Percentiles rank a stretch among this genome's conserved stretches.
These are phyloP conservation scores for Rhinoraja longicauda DNA, from an alignment of 2,797 vertebrate genomes.

Conservation along the genomic window DNA sequence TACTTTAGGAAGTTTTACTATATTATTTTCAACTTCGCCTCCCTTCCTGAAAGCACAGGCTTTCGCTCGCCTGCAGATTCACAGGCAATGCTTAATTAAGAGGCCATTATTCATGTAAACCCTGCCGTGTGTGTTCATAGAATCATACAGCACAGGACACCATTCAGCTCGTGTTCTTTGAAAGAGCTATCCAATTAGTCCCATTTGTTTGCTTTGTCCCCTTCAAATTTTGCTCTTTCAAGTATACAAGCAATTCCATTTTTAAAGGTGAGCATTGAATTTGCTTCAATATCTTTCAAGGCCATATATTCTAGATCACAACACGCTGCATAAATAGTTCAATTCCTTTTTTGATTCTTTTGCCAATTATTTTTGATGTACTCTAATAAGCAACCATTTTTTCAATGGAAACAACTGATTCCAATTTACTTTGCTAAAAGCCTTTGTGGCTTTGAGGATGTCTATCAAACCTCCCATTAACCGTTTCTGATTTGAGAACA, in stretches of 20 bases:
- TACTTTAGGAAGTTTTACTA: neutral
- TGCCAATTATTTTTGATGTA: neutral
- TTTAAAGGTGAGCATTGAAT: neutral
- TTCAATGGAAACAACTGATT: neutral
- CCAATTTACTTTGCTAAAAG: neutral
- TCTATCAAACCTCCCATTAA: neutral
- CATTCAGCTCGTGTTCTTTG: neutral
- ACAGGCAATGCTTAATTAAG: neutral
- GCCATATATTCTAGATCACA: neutral
- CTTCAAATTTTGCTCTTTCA: neutral
- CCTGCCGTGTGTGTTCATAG: neutral
- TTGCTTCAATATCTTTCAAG: neutral
- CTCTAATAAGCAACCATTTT: neutral
- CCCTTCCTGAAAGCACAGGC: neutral
- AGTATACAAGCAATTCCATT: neutral
- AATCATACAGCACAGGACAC: neutral
- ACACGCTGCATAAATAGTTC: neutral
- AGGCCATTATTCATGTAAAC: neutral
- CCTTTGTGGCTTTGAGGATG: neutral
- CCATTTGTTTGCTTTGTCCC: neutral
- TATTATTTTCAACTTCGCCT: neutral
- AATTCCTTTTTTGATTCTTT: neutral
- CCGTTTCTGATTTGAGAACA: neutral
- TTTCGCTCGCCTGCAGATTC: neutral
- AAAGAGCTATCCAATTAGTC: neutral